These are phyloP conservation scores for Anguilla megastoma DNA, from an alignment of 2,797 vertebrate species.

Conservation along the genomic window DNA sequence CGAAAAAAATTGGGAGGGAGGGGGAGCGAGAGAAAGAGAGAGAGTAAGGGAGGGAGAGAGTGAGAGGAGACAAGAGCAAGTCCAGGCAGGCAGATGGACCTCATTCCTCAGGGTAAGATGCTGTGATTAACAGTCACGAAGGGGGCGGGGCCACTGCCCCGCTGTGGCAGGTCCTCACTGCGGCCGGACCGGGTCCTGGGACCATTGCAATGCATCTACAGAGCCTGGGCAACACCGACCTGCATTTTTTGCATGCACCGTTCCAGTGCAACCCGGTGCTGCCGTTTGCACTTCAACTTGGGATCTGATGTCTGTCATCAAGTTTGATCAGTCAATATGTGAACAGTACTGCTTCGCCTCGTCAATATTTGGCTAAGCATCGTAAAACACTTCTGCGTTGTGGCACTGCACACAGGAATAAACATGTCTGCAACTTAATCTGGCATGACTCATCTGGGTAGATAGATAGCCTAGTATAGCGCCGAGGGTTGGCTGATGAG, in stretches of 20 bases:
- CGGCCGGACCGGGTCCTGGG: conserved; percentile 5
- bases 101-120: conserved; percentile 69
- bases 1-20: neutral
- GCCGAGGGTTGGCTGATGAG: neutral
- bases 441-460: neutral
- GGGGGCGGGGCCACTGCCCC: conserved; percentile 43
- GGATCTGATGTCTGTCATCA: neutral
- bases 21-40: neutral
- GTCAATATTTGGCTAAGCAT: neutral
- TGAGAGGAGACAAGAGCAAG: conserved; percentile 52
- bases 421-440: neutral
- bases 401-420: neutral
- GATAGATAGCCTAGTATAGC: neutral
- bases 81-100: conserved; percentile 62
- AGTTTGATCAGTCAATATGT: neutral
- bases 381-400: neutral
- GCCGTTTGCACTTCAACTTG: neutral
- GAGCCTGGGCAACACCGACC: neutral
- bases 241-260: neutral
- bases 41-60: neutral
- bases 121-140: conserved; percentile 67
- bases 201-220: neutral
- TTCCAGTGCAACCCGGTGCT: neutral
- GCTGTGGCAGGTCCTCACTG: conserved; percentile 46
- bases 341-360: neutral